Percentiles rank a stretch among this genome's conserved stretches.
phyloP scores from a whole-genome alignment of 2,888 invertebrate genomes.

The Calliphora vomitoria region DNA sequence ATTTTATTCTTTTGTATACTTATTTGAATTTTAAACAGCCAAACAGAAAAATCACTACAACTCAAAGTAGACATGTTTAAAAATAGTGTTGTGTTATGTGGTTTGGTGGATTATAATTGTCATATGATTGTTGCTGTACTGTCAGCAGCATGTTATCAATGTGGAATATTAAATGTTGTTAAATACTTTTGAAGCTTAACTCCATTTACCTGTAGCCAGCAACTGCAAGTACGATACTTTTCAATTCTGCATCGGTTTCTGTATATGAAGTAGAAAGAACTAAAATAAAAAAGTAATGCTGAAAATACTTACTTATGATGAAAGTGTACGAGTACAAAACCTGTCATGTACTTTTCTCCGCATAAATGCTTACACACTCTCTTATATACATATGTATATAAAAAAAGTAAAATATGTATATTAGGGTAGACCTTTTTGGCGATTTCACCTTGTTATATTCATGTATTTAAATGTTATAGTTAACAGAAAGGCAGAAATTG shows the following conservation, averaged over 20 bases:
- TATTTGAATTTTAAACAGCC: background rate
- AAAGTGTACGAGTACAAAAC: slow-evolving; percentile 13
- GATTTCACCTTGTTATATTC: too few relatives aligned
- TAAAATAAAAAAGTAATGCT: background rate
- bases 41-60: background rate
- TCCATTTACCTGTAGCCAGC: background rate
- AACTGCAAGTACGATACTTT: slow-evolving; percentile 11
- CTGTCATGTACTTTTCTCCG: slow-evolving; percentile 32
- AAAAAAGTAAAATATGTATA: too few relatives aligned
- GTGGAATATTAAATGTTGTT: slow-evolving; percentile 46
- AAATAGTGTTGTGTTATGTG: slow-evolving; percentile 40
- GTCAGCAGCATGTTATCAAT: slow-evolving; percentile 61
- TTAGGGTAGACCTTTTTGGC: too few relatives aligned
- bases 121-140: slow-evolving; percentile 61
- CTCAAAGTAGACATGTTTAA: background rate
- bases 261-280: background rate
- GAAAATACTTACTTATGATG: slow-evolving; percentile 42
- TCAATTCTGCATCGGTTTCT: background rate
- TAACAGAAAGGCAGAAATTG: too few relatives aligned
- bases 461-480: too few relatives aligned
- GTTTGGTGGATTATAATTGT: slow-evolving; percentile 66
- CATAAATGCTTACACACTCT: background rate
- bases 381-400: background rate
- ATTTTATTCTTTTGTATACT: slow-evolving; percentile 14
- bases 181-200: slow-evolving; percentile 39